phyloP scores from a whole-genome alignment of 2,888 invertebrate species.

The Zaprionus obscuricornis region DNA sequence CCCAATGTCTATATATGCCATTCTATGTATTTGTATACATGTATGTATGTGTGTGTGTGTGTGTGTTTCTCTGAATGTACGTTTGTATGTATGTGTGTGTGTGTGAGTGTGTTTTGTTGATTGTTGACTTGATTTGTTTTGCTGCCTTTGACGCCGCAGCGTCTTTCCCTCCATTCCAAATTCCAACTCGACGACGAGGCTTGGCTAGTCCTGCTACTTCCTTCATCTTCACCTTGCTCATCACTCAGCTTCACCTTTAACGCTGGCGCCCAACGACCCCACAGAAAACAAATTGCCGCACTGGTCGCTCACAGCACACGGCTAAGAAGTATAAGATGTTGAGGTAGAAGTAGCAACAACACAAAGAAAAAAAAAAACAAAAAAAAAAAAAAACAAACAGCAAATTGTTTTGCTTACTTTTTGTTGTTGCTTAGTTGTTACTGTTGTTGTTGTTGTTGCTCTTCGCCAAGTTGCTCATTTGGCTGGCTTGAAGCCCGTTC shows the following conservation, averaged over 20 bases:
- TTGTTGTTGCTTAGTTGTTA: too few species aligned
- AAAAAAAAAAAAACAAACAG: slow-evolving; percentile 45
- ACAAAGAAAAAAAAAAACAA: background rate
- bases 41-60: slow-evolving; percentile 24
- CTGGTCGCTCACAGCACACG: slow-evolving; percentile 32
- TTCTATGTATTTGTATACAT: too few species aligned
- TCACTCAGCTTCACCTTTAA: slow-evolving; percentile 8
- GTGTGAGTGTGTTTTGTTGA: slow-evolving; percentile 66
- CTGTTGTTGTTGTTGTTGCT: slow-evolving; percentile 31
- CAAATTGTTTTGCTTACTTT: slow-evolving; percentile 76
- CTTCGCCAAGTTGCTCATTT: slow-evolving; percentile 75
- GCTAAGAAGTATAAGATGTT: slow-evolving; percentile 20
- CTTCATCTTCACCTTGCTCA: slow-evolving; percentile 11
- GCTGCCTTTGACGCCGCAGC: slow-evolving; percentile 62
- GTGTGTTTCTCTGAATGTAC: too few species aligned
- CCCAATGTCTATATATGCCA: slow-evolving; percentile 52
- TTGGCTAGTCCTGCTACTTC: background rate
- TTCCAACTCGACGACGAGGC: slow-evolving; percentile 7
- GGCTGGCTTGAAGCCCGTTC: slow-evolving; percentile 41
- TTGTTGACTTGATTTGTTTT: slow-evolving; percentile 81
- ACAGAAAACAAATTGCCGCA: slow-evolving; percentile 78
- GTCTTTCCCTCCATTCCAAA: slow-evolving; percentile 4
- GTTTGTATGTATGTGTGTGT: slow-evolving; percentile 20
- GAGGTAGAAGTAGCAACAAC: slow-evolving; percentile 12
- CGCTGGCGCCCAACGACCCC: slow-evolving; percentile 46